phyloP scores from a whole-genome alignment of 2,797 vertebrate species.

The Heteromormyrus szaboi region DNA sequence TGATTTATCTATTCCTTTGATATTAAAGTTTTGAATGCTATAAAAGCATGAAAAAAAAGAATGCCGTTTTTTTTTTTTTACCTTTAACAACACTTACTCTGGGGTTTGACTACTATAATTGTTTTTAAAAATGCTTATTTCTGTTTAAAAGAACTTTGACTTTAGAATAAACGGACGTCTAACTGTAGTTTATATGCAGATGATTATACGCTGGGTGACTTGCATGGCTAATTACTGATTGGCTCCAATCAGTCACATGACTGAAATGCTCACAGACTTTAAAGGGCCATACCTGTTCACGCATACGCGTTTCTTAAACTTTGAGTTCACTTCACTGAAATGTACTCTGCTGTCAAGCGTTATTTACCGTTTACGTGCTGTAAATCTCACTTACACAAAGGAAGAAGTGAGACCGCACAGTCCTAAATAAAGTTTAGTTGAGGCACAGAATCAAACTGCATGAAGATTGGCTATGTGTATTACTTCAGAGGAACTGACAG shows the following conservation, averaged over 20 bases:
- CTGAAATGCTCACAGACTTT: background rate
- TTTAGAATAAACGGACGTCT: background rate
- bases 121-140: background rate
- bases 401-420: background rate
- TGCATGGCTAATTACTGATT: background rate
- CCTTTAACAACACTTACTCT: background rate
- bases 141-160: background rate
- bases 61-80: background rate
- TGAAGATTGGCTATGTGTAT: background rate
- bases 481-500: constrained; percentile 12
- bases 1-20: background rate
- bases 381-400: background rate
- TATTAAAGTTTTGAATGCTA: background rate
- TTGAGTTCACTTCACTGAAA: background rate
- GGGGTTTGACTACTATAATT: background rate
- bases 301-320: background rate
- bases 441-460: background rate
- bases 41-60: background rate
- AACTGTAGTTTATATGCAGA: background rate
- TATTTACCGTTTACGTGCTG: background rate
- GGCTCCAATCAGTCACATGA: background rate
- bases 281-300: background rate
- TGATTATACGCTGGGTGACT: background rate
- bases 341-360: background rate
- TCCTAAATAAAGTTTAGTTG: background rate